Percentiles rank a stretch among this genome's conserved stretches.
phyloP scores from a whole-genome alignment of 1,140 invertebrate species.

The Aphis gossypii region DNA sequence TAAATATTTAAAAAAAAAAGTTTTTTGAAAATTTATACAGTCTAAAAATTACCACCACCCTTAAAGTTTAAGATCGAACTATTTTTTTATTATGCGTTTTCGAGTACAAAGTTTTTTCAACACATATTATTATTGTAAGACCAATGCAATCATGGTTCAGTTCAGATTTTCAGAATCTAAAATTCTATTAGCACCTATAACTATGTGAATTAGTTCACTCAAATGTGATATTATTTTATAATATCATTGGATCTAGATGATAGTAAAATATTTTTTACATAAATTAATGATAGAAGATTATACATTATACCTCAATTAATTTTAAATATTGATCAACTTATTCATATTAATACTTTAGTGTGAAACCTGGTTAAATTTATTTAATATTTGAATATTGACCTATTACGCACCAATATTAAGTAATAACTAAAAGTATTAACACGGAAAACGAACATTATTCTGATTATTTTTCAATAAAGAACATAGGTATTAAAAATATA shows the following conservation, averaged over 20 bases:
- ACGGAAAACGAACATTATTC: background rate
- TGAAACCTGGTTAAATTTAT: background rate
- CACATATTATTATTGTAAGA: background rate
- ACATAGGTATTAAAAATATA: too few species aligned
- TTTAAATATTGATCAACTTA: background rate
- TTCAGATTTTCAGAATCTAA: background rate
- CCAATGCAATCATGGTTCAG: background rate
- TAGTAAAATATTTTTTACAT: too few species aligned
- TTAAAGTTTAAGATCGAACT: background rate
- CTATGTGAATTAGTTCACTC: background rate
- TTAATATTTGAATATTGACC: background rate
- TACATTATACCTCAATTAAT: background rate
- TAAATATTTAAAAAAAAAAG: background rate
- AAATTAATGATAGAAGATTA: background rate
- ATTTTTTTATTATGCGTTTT: background rate
- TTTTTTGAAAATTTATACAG: background rate
- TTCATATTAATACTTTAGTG: background rate
- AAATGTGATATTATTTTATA: background rate
- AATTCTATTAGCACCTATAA: too few species aligned
- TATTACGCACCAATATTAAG: background rate
- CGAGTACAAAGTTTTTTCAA: too few species aligned
- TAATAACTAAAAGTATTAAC: background rate
- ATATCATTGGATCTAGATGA: background rate
- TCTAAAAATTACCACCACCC: too few species aligned
- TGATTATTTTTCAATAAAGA: too few species aligned